Evolutionary conservation across 2,113 vertebrate genomes (phyloP), one percentile per base, ranked within the genome.

Genomic region (Hoplias malabaricus): DNA sequence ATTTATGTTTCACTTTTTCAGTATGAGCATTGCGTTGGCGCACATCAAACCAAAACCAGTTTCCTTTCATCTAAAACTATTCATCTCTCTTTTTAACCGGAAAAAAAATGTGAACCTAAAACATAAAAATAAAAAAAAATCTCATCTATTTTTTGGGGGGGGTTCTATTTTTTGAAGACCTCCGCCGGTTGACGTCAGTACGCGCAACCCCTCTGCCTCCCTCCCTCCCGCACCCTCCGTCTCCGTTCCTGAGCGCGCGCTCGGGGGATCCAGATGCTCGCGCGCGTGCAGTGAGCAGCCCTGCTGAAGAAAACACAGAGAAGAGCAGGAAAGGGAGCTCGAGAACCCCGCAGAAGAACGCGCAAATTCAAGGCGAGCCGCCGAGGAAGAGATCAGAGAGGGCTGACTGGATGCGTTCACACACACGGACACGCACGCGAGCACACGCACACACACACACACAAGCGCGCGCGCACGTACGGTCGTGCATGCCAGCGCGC

Each of bases 211-310:
- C 80, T 85, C 87, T 90, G 86, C 86, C 86, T 82, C 80, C 79
- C 86, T 75, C 81, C 76, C 85, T 86, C 69, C 91, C 75, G 74
- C 90, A 90, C 91, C 42, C 12, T 90, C 86, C 82, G 85, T 89
- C 84, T 86, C 86, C 83, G 83, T 69, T 69, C 54, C 86, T 88
- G 87, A 87, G 89, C 88, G 86, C 92, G 90, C 90, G 90, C 92
- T 4, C 5, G 90, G 89, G 90, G 67, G 83, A 92, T 89, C 87
- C 90, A 91, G 92, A 92, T 91, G 87, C 90, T 87, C 86, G 88
- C 89, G 84, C 78, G 89, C 54, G 88, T 88, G 87, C 84, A 81
- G 76, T 85, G 88, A 86, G 57, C 50, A 48, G 50, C 42, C 89
- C 86, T 87, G 87, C 90, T 89, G 88, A 63, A 31, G 4, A 91